Base-by-base conservation (phyloP, 1,140 invertebrate species). In the Xylocopa sonorina region DNA sequence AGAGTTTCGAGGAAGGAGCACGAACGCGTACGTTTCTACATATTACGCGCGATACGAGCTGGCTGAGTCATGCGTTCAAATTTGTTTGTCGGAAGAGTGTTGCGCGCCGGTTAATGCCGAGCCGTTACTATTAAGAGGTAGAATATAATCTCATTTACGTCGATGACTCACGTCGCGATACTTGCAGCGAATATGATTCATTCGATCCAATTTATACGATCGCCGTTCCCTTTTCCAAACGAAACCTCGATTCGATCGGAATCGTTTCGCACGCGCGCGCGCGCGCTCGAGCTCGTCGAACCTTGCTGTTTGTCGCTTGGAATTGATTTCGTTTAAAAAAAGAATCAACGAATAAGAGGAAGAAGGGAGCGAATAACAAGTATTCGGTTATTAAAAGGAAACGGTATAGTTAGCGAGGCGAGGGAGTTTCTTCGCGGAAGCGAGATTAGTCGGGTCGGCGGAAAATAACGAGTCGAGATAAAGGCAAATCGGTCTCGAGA, bases 81-180 rank as follows among this genome's bases (percentile, higher is more conserved):
- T 85, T 85, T 84, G 71, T 84, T 81, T 75, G 78, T 78, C 55
- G 72, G 66, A 48, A 24, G 41, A 78, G n/a, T n/a, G n/a, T n/a
- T n/a, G 58, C 51, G 64, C 41, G 71, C 53, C 71, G 73, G 76
- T 80, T 84, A 83, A 84, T 83, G 63, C 60, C 74, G 71, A 78
- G 68, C n/a, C 60, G 82, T 82, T 78, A 74, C 74, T 69, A 78
- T 82, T 84, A 81, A 68, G 71, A 62, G 81, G 76, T 66, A 76
- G 80, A 85, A 83, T 82, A 77, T 86, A 85, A 85, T 84, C 78
- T 83, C 84, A 75, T 85, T 85, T 80, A 75, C 60, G 83, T 86
- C 83, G 84, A 78, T 85, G 82, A 85, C 67, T 85, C 84, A 84
- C 58, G 53, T 43, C 62, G 77, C 27, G 58, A 79, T 80, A 84